Evolutionary conservation across 2,113 vertebrate genomes (phyloP).

Genomic region (Diphyllodes magnificus): DNA sequence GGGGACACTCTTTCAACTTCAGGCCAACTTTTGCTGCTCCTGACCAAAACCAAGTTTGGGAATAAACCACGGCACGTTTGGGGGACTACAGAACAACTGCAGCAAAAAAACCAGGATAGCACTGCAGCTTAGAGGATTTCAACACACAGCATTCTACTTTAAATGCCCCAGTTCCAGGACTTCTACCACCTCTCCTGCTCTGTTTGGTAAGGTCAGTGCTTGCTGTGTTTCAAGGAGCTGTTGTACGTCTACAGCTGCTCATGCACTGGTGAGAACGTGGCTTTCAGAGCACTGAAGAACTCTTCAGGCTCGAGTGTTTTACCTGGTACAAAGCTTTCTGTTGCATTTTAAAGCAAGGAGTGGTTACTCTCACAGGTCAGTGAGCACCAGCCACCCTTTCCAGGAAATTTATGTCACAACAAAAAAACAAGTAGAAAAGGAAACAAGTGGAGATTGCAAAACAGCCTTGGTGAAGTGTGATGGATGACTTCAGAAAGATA

Average conservation of each 20-base stretch:
- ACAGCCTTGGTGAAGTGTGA: background rate
- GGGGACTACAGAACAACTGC: background rate
- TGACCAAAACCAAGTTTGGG: background rate
- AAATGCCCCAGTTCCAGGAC: background rate
- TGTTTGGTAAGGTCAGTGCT: background rate
- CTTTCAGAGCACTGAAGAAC: background rate
- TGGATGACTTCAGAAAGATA: background rate
- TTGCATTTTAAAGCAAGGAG: background rate
- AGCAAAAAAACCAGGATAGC: background rate
- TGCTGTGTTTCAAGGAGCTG: background rate
- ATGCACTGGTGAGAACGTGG: background rate
- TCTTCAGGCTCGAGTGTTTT: background rate
- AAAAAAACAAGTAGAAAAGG: background rate
- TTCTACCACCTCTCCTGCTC: background rate
- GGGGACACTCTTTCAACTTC: background rate
- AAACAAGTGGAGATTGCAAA: background rate
- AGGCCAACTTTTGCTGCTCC: background rate
- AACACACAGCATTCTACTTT: background rate
- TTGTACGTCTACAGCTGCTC: background rate
- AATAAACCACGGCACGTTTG: background rate
- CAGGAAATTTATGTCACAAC: background rate
- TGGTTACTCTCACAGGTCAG: background rate
- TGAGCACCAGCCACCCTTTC: background rate
- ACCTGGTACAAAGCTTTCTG: background rate
- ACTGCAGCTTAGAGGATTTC: background rate